Evolutionary conservation across 1,140 invertebrate genomes (phyloP).

Genomic region (Nautilus pompilius): DNA sequence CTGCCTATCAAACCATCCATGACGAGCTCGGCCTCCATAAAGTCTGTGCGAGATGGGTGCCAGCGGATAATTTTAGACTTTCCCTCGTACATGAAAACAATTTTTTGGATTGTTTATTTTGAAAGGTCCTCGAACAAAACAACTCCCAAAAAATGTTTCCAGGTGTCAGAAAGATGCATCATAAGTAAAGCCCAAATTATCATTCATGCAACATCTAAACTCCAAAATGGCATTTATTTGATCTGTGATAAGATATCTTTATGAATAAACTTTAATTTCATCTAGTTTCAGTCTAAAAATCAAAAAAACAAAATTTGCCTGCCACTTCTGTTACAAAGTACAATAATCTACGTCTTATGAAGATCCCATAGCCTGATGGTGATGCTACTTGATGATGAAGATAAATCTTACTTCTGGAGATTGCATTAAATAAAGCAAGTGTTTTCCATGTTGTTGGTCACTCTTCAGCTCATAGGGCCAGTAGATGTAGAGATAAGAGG

Average conservation of each 20-base stretch:
- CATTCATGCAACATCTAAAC: no score
- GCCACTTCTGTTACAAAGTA: not conserved
- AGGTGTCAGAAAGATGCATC: no score
- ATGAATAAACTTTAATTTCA: not conserved
- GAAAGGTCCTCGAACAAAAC: no score
- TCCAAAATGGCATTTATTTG: no score
- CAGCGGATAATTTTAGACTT: no score
- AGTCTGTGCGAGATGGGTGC: no score
- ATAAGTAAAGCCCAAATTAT: no score
- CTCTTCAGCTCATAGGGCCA: conserved; percentile 89
- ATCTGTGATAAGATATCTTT: not conserved
- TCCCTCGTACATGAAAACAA: no score
- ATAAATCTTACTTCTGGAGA: conserved; percentile 60
- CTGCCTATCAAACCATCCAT: no score
- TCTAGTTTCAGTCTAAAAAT: not conserved
- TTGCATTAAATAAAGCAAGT: conserved; percentile 85
- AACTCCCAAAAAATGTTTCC: no score
- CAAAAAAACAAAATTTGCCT: not conserved
- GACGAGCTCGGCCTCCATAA: no score
- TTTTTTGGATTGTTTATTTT: no score
- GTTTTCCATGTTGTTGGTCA: conserved; percentile 75
- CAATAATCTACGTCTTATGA: not conserved
- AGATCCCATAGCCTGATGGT: not conserved
- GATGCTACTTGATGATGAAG: not conserved
- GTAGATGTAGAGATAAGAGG: conserved; percentile 74